phyloP scores from a whole-genome alignment of 2,113 vertebrate species.

The Pyxicephalus adspersus region DNA sequence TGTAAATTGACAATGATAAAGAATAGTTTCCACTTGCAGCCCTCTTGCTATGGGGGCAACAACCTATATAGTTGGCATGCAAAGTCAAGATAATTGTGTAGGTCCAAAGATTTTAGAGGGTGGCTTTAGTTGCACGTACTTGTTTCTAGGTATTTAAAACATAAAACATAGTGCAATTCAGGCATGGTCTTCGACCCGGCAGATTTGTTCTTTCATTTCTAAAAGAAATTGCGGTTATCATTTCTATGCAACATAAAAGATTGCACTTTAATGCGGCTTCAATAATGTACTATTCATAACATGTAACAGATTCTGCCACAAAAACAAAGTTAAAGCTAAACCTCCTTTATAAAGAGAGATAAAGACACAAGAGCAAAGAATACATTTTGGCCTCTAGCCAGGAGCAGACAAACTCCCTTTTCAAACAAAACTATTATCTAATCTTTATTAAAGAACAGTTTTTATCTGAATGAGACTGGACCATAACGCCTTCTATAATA shows the following conservation, averaged over 20 bases:
- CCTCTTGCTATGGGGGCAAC: no score
- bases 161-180: background rate
- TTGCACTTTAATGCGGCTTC: conserved; percentile 21
- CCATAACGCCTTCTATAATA: conserved; percentile 36
- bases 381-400: conserved; percentile 37
- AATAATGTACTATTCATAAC: conserved; percentile 16
- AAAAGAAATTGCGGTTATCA: conserved; percentile 11
- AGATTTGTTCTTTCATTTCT: background rate
- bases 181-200: background rate
- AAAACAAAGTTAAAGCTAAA: conserved; percentile 44
- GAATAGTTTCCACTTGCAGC: no score
- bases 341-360: conserved; percentile 29
- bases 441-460: conserved; percentile 51
- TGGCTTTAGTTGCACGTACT: no score
- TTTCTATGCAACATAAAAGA: background rate
- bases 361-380: conserved; percentile 23
- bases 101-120: no score
- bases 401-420: conserved; percentile 32
- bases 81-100: background rate
- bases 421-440: conserved; percentile 53
- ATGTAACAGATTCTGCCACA: conserved; percentile 34
- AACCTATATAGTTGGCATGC: background rate
- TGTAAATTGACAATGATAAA: no score
- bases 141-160: no score
- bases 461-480: conserved; percentile 40